phyloP scores from a whole-genome alignment of 2,113 vertebrate genomes.

The Seriola quinqueradiata region DNA sequence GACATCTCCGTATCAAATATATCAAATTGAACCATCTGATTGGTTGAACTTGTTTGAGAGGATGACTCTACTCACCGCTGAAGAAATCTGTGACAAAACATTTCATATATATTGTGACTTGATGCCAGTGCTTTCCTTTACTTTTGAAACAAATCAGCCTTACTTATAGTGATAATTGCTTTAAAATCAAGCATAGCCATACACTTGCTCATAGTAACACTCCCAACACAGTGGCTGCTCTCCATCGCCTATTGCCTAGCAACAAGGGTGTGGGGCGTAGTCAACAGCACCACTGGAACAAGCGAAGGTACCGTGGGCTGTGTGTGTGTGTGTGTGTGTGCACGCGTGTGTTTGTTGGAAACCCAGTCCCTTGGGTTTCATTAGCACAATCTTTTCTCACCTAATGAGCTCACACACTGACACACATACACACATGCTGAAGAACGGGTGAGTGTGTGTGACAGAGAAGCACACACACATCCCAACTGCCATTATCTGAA shows the following conservation, averaged over 20 bases:
- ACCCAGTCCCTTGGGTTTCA: slow-evolving; percentile 61
- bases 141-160: background rate
- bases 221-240: slow-evolving; percentile 21
- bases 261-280: slow-evolving; percentile 68
- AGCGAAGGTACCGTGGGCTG: slow-evolving; percentile 3
- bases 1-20: background rate
- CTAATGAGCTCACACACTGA: slow-evolving; percentile 42
- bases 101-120: too few relatives aligned
- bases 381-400: slow-evolving; percentile 47
- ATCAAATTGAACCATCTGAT: too few relatives aligned
- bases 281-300: slow-evolving; percentile 12
- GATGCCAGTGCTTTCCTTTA: background rate
- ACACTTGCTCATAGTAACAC: background rate
- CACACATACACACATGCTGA: slow-evolving; percentile 12
- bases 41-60: too few relatives aligned
- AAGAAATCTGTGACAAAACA: too few relatives aligned
- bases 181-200: background rate
- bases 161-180: background rate
- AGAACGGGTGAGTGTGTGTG: background rate
- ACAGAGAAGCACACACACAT: background rate
- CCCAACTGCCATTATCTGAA: background rate
- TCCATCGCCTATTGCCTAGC: slow-evolving; percentile 66
- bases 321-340: slow-evolving; percentile 10
- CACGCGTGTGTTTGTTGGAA: background rate
- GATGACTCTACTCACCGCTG: too few relatives aligned